Conservation (phyloP, 2,113 vertebrate genomes). For the Leuciscus idus region DNA sequence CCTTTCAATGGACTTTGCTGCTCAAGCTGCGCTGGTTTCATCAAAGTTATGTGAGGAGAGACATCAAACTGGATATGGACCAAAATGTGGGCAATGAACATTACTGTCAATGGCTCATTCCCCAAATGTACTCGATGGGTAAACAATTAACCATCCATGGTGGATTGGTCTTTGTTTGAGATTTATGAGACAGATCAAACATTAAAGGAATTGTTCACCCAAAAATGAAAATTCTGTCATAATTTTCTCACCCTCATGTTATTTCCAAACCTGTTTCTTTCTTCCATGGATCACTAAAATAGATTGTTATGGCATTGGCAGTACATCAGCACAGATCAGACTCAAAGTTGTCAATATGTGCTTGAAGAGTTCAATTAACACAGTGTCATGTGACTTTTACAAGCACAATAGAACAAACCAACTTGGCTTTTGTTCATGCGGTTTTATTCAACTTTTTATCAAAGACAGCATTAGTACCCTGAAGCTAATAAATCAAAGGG, state of each 20-base stretch:
- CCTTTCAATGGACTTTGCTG: constrained; percentile 37
- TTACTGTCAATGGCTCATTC: constrained; percentile 39
- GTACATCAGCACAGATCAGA: neutral
- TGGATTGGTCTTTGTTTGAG: neutral
- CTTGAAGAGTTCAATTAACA: neutral
- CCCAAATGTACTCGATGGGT: neutral
- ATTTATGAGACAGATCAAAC: neutral
- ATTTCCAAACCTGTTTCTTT: neutral
- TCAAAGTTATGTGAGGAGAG: constrained; percentile 48
- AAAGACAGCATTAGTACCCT: constrained; percentile 14
- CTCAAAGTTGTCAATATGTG: neutral
- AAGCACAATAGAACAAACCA: neutral
- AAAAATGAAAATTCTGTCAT: neutral
- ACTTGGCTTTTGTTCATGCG: neutral
- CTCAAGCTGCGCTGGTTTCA: constrained; percentile 39
- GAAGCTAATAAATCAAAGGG: neutral
- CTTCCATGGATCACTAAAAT: neutral
- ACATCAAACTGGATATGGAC: constrained; percentile 49
- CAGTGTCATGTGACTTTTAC: neutral
- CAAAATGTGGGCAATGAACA: constrained; percentile 52
- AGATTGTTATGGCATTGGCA: neutral
- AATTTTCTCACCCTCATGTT: neutral
- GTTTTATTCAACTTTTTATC: constrained; percentile 11
- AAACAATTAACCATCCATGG: neutral
- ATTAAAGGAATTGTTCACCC: too few species aligned